Percentiles rank a stretch among this genome's conserved stretches.
Conservation (phyloP, 2,888 invertebrate species). For the Hipparchia sbordonii region DNA sequence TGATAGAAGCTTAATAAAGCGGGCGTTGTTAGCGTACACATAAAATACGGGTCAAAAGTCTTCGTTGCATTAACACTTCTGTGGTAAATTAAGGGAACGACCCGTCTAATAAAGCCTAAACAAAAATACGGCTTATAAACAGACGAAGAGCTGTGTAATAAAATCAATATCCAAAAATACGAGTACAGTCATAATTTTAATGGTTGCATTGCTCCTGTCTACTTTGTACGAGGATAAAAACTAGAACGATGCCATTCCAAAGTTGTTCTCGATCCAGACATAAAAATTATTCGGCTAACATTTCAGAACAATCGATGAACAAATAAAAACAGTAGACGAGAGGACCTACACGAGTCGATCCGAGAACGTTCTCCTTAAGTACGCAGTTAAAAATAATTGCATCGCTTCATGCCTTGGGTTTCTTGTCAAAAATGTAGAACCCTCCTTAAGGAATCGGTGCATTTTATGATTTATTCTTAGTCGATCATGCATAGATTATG, state of each 20-base stretch:
- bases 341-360: conserved; percentile 22
- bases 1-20: conserved; percentile 59
- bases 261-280: conserved; percentile 22
- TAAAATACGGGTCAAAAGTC: conserved; percentile 51
- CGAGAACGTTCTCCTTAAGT: conserved; percentile 18
- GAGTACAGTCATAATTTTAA: conserved; percentile 7
- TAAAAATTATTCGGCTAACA: conserved; percentile 26
- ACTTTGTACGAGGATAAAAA: conserved; percentile 15
- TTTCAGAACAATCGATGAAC: conserved; percentile 24
- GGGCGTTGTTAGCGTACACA: conserved; percentile 39
- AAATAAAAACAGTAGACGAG: conserved; percentile 19
- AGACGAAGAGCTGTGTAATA: conserved; percentile 9
- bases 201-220: conserved; percentile 1
- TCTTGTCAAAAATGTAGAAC: conserved; percentile 27
- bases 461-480: conserved; percentile 20
- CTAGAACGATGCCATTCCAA: conserved; percentile 17
- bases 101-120: conserved; percentile 19
- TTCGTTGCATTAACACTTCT: conserved; percentile 22
- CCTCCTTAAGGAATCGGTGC: conserved; percentile 7
- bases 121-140: background rate
- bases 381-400: conserved; percentile 29
- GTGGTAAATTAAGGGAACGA: conserved; percentile 11
- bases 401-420: conserved; percentile 17
- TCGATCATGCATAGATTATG: conserved; percentile 34
- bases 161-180: conserved; percentile 13